Evolutionary conservation across 2,888 invertebrate species (phyloP).

Genomic region (Heliconius cydno): DNA sequence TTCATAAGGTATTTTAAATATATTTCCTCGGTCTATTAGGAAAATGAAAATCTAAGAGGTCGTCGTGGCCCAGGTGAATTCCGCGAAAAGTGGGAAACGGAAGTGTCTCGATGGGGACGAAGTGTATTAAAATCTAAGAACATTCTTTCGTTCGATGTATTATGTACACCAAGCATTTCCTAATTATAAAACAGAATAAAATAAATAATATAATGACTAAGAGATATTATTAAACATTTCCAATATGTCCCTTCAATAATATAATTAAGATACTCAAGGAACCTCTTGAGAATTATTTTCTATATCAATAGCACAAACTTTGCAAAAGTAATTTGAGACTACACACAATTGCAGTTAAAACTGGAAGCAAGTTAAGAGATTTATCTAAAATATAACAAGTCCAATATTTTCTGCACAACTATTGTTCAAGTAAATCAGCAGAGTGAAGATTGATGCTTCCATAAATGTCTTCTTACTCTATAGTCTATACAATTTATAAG

Average conservation of each 20-base stretch:
- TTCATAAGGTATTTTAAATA: too few species aligned
- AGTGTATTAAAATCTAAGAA: background rate
- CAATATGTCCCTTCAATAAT: too few species aligned
- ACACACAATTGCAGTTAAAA: background rate
- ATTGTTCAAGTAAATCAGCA: constrained; percentile 22
- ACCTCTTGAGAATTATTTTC: background rate
- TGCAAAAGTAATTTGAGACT: constrained; percentile 3
- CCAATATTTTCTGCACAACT: constrained; percentile 22
- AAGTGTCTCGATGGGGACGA: background rate
- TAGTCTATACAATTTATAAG: constrained; percentile 7
- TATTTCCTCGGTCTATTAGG: too few species aligned
- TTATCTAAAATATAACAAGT: constrained; percentile 11
- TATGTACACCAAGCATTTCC: too few species aligned
- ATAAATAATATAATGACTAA: too few species aligned
- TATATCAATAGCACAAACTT: constrained; percentile 5
- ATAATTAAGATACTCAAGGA: background rate
- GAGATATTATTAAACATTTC: too few species aligned
- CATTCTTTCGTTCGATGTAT: too few species aligned
- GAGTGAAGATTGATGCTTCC: constrained; percentile 23
- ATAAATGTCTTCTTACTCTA: constrained; percentile 21
- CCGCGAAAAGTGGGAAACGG: background rate
- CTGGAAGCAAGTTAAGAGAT: constrained; percentile 1
- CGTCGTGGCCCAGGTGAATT: background rate
- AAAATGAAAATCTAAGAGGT: background rate
- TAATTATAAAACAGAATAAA: too few species aligned